Evolutionary conservation across 1,140 invertebrate species (phyloP).

Genomic region (Lordiphosa stackelbergi): DNA sequence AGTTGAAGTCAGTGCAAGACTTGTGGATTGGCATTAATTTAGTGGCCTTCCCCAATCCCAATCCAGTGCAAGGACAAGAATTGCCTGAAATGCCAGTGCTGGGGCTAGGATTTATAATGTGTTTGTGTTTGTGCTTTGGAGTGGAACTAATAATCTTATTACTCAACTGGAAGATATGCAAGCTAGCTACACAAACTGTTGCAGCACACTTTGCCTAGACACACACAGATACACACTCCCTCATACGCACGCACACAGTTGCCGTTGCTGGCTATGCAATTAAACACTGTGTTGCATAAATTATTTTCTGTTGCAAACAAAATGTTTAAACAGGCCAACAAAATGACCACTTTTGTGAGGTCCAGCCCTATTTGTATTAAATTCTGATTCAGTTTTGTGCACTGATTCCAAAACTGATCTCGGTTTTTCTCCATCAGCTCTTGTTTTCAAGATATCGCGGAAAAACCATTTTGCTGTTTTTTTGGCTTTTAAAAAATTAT

Average conservation of each 20-base stretch:
- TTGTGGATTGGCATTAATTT: slow-evolving; percentile 44
- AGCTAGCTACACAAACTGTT: slow-evolving; percentile 21
- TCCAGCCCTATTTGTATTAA: too few species aligned
- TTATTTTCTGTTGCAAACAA: slow-evolving; percentile 30
- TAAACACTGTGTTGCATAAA: slow-evolving; percentile 50
- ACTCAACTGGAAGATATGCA: slow-evolving; percentile 51
- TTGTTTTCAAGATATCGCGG: too few species aligned
- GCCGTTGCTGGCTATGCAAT: slow-evolving; percentile 29
- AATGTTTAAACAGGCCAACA: too few species aligned
- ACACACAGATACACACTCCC: background rate
- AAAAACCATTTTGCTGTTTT: too few species aligned
- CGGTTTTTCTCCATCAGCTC: too few species aligned
- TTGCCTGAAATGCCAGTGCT: slow-evolving; percentile 2
- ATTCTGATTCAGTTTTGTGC: too few species aligned
- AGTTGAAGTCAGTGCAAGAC: slow-evolving; percentile 9
- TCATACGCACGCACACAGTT: slow-evolving; percentile 2
- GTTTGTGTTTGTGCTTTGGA: slow-evolving; percentile 48
- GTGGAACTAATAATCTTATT: slow-evolving; percentile 57
- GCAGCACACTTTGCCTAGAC: slow-evolving; percentile 22
- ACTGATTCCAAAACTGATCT: too few species aligned
- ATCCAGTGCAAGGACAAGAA: too few species aligned
- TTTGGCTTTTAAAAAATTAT: too few species aligned
- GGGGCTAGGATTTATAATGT: slow-evolving; percentile 43
- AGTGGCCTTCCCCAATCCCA: slow-evolving; percentile 3
- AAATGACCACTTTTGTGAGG: too few species aligned